Evolutionary conservation across 1,140 invertebrate genomes (phyloP).

Genomic region (Saxidomus purpurata): DNA sequence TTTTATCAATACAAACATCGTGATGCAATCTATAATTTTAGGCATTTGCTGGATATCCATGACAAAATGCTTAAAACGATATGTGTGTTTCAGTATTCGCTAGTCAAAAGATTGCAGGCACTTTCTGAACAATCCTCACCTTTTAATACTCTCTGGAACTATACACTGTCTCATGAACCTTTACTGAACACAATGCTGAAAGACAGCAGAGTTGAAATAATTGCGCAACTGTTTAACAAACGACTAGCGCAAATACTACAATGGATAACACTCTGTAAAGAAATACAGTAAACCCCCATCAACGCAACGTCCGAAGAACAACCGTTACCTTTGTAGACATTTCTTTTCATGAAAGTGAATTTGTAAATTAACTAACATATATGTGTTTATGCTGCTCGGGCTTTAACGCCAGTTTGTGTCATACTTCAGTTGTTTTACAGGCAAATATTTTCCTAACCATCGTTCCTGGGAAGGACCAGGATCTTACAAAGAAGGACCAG

Average conservation of each 20-base stretch:
- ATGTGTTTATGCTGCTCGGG: too few relatives aligned
- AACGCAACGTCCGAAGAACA: too few relatives aligned
- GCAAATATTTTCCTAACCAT: too few relatives aligned
- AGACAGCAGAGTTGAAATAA: background rate
- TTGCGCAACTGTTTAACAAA: background rate
- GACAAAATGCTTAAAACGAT: background rate
- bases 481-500: too few relatives aligned
- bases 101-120: background rate
- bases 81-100: background rate
- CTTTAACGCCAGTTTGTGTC: too few relatives aligned
- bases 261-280: background rate
- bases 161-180: background rate
- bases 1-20: background rate
- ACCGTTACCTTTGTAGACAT: too few relatives aligned
- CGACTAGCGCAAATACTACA: background rate
- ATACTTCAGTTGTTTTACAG: too few relatives aligned
- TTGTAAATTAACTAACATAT: too few relatives aligned
- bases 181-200: background rate
- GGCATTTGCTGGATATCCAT: background rate
- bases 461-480: too few relatives aligned
- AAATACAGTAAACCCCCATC: too few relatives aligned
- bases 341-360: too few relatives aligned
- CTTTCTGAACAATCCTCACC: background rate
- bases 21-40: background rate
- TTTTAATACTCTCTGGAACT: background rate